These are phyloP conservation scores for Gobio occitaniae DNA, from an alignment of 2,797 vertebrate genomes.

Conservation along the genomic window DNA sequence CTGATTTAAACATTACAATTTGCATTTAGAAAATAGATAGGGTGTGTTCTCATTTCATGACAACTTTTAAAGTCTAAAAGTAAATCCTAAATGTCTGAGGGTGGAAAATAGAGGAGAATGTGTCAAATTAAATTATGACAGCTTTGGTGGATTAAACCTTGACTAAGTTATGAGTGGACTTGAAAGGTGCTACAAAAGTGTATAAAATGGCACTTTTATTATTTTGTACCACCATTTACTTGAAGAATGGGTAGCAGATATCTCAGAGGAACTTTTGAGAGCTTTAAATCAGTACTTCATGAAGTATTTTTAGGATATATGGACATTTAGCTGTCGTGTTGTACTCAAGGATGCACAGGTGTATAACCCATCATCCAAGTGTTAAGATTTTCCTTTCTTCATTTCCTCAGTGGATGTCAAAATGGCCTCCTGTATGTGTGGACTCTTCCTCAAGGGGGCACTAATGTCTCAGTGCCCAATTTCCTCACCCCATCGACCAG, in stretches of 20 bases:
- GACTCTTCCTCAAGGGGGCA: constrained; percentile 81
- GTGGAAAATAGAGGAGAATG: background rate
- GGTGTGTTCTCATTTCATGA: background rate
- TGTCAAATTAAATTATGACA: background rate
- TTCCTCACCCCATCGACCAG: constrained; percentile 67
- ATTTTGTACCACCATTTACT: background rate
- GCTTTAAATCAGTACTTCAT: constrained; percentile 11
- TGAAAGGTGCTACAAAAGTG: background rate
- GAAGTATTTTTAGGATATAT: constrained; percentile 9
- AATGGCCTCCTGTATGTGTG: constrained; percentile 82
- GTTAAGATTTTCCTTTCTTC: constrained; percentile 1
- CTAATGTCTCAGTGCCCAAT: constrained; percentile 73
- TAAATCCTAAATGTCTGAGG: background rate
- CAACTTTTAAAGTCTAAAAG: background rate
- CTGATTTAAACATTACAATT: background rate
- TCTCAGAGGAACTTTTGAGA: background rate
- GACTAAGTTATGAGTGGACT: background rate
- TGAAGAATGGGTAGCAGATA: background rate
- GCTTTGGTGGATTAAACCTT: background rate
- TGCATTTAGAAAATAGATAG: background rate
- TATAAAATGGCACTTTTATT: background rate
- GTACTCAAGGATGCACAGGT: constrained; percentile 1
- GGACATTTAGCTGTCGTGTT: background rate
- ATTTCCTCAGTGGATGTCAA: constrained; percentile 78
- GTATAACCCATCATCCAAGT: background rate